These are phyloP conservation scores for Erebia ligea DNA, from an alignment of 2,888 invertebrate species.

Conservation along the genomic window DNA sequence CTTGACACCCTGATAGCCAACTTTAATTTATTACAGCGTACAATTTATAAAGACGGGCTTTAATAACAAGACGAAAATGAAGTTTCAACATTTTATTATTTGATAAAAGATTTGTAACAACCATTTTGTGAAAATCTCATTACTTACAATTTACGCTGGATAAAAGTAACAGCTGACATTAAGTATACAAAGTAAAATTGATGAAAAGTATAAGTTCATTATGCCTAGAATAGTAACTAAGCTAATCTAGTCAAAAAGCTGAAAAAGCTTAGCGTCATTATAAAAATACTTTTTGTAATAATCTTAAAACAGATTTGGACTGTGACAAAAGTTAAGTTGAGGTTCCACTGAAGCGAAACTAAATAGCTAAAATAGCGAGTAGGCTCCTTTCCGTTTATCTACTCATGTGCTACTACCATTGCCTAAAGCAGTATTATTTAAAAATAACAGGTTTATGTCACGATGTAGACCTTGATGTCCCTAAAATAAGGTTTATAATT, in stretches of 20 bases:
- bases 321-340: not conserved
- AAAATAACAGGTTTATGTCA: too few species aligned
- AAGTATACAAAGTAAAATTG: not conserved
- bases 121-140: not conserved
- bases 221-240: not conserved
- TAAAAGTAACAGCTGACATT: not conserved
- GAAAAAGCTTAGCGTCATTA: not conserved
- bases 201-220: not conserved
- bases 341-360: not conserved
- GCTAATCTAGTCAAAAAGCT: constrained; percentile 8
- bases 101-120: not conserved
- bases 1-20: too few species aligned
- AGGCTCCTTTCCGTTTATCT: too few species aligned
- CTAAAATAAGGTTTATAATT: too few species aligned
- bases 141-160: not conserved
- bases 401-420: too few species aligned
- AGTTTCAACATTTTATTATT: not conserved
- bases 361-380: too few species aligned
- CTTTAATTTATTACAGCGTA: not conserved
- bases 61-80: not conserved
- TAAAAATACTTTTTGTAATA: not conserved
- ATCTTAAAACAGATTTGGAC: not conserved
- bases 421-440: too few species aligned
- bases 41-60: not conserved
- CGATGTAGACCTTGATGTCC: too few species aligned